These are phyloP conservation scores for Todus mexicanus DNA, from an alignment of 2,797 vertebrate species.

Conservation along the genomic window DNA sequence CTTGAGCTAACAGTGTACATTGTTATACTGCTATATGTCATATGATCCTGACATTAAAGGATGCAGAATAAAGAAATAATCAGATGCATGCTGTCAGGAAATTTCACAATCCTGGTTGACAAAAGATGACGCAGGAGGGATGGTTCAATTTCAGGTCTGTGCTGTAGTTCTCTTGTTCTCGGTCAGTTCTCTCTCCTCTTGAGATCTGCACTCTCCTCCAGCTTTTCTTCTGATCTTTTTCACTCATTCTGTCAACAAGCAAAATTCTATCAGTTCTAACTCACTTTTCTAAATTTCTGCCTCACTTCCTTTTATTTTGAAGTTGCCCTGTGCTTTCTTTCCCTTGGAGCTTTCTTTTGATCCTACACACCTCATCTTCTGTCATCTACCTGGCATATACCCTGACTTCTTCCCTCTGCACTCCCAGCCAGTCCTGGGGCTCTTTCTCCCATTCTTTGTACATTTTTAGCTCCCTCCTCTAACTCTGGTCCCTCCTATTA, in stretches of 20 bases:
- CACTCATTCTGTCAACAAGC: not conserved
- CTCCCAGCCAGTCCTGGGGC: not conserved
- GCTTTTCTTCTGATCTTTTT: not conserved
- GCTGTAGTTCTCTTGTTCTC: not conserved
- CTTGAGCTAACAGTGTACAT: not conserved
- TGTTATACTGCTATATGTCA: not conserved
- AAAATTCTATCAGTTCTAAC: not conserved
- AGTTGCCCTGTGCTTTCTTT: not conserved
- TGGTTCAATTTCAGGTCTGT: not conserved
- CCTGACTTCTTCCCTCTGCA: not conserved
- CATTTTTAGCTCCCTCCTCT: not conserved
- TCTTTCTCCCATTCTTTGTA: not conserved
- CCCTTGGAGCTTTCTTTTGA: not conserved
- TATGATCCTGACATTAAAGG: not conserved
- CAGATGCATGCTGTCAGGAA: not conserved
- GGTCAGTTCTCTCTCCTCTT: not conserved
- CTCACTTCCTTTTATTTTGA: not conserved
- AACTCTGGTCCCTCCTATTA: not conserved
- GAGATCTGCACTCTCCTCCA: not conserved
- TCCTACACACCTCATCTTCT: not conserved
- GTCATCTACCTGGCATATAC: not conserved
- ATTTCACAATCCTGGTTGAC: not conserved
- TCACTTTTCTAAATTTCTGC: not conserved
- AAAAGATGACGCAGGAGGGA: not conserved
- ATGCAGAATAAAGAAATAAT: not conserved